Percentiles rank a stretch among this genome's conserved stretches.
These are phyloP conservation scores for Plagodis dolabraria DNA, from an alignment of 2,888 invertebrate genomes.

Conservation along the genomic window DNA sequence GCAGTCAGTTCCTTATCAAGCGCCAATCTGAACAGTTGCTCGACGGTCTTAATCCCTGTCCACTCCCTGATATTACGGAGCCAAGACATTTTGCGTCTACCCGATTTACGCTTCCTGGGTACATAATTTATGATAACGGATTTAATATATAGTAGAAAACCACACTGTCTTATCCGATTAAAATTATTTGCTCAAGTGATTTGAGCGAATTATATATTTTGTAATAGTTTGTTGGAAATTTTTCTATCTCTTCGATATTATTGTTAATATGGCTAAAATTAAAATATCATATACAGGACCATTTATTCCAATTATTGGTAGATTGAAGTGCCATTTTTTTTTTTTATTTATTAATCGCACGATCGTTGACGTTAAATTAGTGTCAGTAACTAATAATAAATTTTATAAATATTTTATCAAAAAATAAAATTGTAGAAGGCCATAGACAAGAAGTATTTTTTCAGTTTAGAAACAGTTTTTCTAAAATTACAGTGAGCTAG, in stretches of 20 bases:
- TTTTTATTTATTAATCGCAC: too few relatives aligned
- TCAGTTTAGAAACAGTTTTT: conserved; percentile 53
- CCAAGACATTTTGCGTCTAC: too few relatives aligned
- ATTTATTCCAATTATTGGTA: conserved; percentile 12
- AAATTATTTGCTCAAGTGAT: conserved; percentile 47
- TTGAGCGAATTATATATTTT: conserved; percentile 26
- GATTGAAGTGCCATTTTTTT: conserved; percentile 11
- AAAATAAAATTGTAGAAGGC: conserved; percentile 4
- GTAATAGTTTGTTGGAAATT: conserved; percentile 16
- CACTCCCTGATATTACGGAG: too few relatives aligned
- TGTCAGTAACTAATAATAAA: background rate
- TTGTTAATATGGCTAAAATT: conserved; percentile 6
- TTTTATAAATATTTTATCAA: background rate
- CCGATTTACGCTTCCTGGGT: too few relatives aligned
- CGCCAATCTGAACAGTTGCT: too few relatives aligned
- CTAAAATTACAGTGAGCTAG: conserved; percentile 65
- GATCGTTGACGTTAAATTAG: background rate
- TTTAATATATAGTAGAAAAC: conserved; percentile 7
- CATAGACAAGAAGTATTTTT: conserved; percentile 41
- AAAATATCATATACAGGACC: conserved; percentile 24
- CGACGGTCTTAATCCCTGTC: too few relatives aligned
- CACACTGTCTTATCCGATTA: conserved; percentile 22
- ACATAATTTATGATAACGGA: too few relatives aligned
- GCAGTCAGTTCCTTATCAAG: too few relatives aligned
- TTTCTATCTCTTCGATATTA: conserved; percentile 10